Evolutionary conservation across 2,888 invertebrate species (phyloP), one percentile per base, ranked within the genome.

Genomic region (Synergus laeviventris): DNA sequence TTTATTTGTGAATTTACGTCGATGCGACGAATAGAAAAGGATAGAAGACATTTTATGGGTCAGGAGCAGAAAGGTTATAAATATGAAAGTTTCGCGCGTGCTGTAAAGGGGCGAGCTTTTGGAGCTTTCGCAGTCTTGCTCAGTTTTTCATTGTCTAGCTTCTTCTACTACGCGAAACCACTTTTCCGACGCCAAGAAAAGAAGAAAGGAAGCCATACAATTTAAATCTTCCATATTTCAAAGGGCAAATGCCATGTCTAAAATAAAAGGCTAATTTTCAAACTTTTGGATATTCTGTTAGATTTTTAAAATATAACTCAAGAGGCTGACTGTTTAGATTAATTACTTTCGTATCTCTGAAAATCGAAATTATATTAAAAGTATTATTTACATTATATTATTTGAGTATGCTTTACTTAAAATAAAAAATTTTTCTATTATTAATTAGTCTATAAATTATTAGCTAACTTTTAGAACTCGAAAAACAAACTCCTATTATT

Each of bases 41-140:
- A 62, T 54, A 16, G 42, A n/a, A 45, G 54, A 70, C 2, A 42
- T 74, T 78, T 78, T 76, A 78, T 76, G 56, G 39, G 36, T 75
- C 74, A 64, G 70, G 62, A 70, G 75, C 39, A 70, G 76, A 36
- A 21, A 59, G 78, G 76, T 74, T 66, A 78, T 76, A 76, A 78
- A 78, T 78, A 74, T 74, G 45, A 70, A 73, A 75, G 45, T 77
- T 77, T 66, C 64, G 45, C 36, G 74, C 39, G 54, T 61, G 31
- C n/a, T 16, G 45, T 45, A 24, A 45, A 24, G 42, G n/a, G 14
- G 8, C 16, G 11, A 66, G 66, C 66, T 66, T 66, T 66, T 45
- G 24, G 24, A 31, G 45, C 45, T 66, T 66, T 49, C 4, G 45
- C 42, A 66, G 42, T 49, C 42, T 66, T 66, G 12, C 66, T 21